phyloP scores from a whole-genome alignment of 1,140 invertebrate species.

The Oppia nitens region DNA sequence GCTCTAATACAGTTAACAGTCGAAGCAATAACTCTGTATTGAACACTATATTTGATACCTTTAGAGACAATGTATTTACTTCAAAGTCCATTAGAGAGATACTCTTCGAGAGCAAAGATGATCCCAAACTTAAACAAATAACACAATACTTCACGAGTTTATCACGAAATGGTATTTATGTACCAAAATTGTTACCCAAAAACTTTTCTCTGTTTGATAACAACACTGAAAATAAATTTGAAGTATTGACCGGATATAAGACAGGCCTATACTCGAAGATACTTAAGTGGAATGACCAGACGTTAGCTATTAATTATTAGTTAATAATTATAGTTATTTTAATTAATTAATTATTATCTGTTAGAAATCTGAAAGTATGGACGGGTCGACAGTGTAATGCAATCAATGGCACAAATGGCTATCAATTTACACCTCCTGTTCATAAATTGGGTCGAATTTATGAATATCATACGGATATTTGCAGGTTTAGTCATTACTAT shows the following conservation, averaged over 20 bases:
- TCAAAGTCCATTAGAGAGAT: not conserved
- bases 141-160: not conserved
- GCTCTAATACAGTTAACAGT: not conserved
- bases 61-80: not conserved
- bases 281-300: not conserved
- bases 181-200: not conserved
- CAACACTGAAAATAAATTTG: not conserved
- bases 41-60: not conserved
- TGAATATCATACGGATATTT: slow-evolving; percentile 7
- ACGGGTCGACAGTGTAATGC: slow-evolving; percentile 16
- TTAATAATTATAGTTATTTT: no score
- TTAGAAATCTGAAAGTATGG: slow-evolving; percentile 14
- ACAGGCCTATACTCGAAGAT: not conserved
- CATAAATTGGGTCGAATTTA: not conserved
- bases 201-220: not conserved
- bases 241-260: not conserved
- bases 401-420: slow-evolving; percentile 19
- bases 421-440: not conserved
- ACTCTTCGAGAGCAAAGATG: not conserved
- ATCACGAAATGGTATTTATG: not conserved
- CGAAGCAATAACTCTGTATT: not conserved
- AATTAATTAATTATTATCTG: no score
- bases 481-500: not conserved
- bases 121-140: not conserved
- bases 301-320: not conserved